Conservation (phyloP, 2,113 vertebrate genomes). For the Muntiacus muntjak region DNA sequence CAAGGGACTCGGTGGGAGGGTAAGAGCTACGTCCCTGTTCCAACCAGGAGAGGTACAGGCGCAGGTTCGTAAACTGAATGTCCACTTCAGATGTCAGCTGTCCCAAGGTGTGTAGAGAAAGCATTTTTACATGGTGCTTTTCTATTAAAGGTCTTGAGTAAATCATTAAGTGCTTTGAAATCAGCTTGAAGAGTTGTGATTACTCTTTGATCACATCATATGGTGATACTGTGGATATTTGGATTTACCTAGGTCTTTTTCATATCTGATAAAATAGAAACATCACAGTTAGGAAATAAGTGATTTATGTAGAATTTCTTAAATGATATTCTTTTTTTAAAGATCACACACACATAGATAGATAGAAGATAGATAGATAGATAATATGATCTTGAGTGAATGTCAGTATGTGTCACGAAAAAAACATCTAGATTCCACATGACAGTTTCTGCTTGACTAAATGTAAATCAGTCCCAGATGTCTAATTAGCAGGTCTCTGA, state of each 20-base stretch:
- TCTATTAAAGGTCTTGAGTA: background rate
- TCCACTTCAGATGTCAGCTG: background rate
- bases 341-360: conserved; percentile 49
- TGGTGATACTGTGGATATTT: background rate
- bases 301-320: conserved; percentile 53
- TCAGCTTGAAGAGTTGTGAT: background rate
- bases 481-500: conserved; percentile 21
- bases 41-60: background rate
- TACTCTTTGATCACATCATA: background rate
- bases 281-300: conserved; percentile 32
- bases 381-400: conserved; percentile 72
- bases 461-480: conserved; percentile 51
- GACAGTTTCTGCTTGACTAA: conserved; percentile 63
- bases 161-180: conserved; percentile 13
- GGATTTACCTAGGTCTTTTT: conserved; percentile 35
- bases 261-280: background rate
- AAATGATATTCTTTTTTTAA: conserved; percentile 43
- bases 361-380: background rate
- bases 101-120: background rate
- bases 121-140: background rate
- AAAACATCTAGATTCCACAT: conserved; percentile 48
- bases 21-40: background rate
- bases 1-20: background rate
- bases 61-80: background rate
- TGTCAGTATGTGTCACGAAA: conserved; percentile 70